Base-by-base conservation (phyloP, 2,888 invertebrate genomes). In the Ectemnius cavifrons region DNA sequence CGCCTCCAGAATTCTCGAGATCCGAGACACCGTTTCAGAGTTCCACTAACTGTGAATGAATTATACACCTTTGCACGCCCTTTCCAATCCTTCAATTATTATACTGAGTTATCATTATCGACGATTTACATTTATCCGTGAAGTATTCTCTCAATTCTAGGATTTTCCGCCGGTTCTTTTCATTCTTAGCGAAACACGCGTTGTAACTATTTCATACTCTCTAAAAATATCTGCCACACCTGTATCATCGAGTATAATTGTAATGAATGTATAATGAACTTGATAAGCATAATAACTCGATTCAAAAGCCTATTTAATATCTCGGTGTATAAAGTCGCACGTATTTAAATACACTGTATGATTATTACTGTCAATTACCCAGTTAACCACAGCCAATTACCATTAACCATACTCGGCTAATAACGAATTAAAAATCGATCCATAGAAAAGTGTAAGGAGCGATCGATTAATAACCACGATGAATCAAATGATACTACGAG, bases 41-140 rank as follows among this genome's bases (percentile, higher is more conserved):
- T 77, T 81, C 80, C 77, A 82, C 82, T 84, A 86, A 78, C 81
- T 83, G 80, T 77, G 82, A 88, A 90, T 90, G 90, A 90, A 88
- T 89, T 90, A 90, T 90, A 87, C 82, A 87, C 87, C 87, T 86
- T 23, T 88, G 85, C 85, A n/a, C 84, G 87, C 88, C 86, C 37
- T 90, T 90, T 90, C 90, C 89, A 87, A 90, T 90, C 87, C 89
- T 89, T 90, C 90, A 90, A 90, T 90, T 90, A 90, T 90, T 89
- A 87, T 87, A 8, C 77, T 80, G 83, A 85, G 87, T 89, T 90
- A 90, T 90, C 88, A 90, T 90, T 90, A 90, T 90, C 89, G 0
- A 11, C 37, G 5, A 37, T 37, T 37, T 37, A 11, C 37, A 37
- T 37, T 8, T 37, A 11, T 37, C 5, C 11, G 8, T 4, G 37